phyloP scores from a whole-genome alignment of 2,797 vertebrate genomes.

The Morelia viridis region DNA sequence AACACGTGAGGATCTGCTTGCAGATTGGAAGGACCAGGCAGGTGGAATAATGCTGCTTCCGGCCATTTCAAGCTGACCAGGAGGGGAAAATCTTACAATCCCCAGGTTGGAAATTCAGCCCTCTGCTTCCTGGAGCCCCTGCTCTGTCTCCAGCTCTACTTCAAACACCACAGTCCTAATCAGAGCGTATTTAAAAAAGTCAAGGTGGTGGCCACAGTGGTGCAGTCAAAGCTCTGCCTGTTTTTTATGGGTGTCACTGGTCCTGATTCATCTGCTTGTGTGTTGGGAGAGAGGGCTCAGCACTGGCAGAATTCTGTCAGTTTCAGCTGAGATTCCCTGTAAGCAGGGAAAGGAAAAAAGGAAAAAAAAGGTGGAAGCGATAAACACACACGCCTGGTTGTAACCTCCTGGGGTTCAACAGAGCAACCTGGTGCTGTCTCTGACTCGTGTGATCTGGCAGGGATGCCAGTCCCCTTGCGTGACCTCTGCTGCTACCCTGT shows the following conservation, averaged over 20 bases:
- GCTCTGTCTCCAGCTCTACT: neutral
- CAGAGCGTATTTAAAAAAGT: neutral
- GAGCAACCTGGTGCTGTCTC: neutral
- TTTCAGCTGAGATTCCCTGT: neutral
- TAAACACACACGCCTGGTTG: neutral
- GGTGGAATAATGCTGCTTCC: too few species aligned
- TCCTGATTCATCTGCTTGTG: neutral
- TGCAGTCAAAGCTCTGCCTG: neutral
- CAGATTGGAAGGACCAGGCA: neutral
- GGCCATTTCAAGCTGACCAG: neutral
- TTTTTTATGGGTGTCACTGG: neutral
- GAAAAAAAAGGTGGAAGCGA: too few species aligned
- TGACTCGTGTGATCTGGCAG: neutral
- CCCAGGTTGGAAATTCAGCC: neutral
- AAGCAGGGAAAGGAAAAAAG: neutral
- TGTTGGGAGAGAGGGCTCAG: neutral
- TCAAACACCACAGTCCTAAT: neutral
- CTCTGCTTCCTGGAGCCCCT: neutral
- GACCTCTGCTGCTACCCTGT: constrained; percentile 1
- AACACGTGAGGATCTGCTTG: neutral
- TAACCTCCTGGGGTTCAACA: neutral
- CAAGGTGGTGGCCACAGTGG: neutral
- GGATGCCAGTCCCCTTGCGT: neutral
- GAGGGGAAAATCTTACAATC: neutral
- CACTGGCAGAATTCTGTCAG: neutral